Evolutionary conservation across 2,113 vertebrate genomes (phyloP).

Genomic region (Redunca redunca): DNA sequence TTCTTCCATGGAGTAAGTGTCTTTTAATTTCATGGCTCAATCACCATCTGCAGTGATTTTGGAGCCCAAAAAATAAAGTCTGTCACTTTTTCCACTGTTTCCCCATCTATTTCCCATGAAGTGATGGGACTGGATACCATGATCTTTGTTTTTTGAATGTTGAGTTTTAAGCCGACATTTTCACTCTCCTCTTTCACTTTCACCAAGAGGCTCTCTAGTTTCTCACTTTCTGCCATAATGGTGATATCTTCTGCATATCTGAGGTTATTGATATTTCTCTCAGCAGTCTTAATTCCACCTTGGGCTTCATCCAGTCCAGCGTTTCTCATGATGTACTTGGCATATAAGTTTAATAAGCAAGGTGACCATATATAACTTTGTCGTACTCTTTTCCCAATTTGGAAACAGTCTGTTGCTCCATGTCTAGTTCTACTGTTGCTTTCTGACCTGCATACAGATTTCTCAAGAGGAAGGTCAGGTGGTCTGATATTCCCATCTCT

Average conservation of each 20-base stretch:
- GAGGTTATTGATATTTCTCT: neutral
- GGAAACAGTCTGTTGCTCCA: neutral
- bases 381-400: neutral
- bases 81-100: neutral
- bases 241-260: neutral
- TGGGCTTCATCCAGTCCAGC: neutral
- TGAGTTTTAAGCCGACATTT: neutral
- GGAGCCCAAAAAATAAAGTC: neutral
- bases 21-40: neutral
- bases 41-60: neutral
- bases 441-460: neutral
- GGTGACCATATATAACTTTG: neutral
- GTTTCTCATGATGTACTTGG: neutral
- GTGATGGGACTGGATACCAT: neutral
- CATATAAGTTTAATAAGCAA: neutral
- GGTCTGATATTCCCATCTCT: neutral
- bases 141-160: neutral
- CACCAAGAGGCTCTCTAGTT: neutral
- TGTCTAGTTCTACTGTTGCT: neutral
- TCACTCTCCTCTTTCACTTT: neutral
- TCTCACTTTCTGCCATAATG: fast-evolving
- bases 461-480: neutral
- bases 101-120: neutral
- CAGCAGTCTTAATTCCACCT: neutral
- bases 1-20: neutral